Base-by-base conservation (phyloP, 1,140 invertebrate species). In the Parapsyche elsis region DNA sequence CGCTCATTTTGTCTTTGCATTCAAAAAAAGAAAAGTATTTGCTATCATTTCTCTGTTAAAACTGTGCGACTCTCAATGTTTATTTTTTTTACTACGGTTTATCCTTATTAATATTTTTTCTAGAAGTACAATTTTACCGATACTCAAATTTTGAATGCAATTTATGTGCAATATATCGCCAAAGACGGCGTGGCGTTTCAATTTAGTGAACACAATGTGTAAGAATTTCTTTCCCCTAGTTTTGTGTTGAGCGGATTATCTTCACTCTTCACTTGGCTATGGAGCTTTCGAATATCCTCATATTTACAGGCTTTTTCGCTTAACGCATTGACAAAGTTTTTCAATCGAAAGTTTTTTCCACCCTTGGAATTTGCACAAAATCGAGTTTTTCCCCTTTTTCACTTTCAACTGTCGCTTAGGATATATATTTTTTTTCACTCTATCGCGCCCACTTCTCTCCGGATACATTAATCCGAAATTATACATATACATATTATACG, bases 291-390 rank as follows among this genome's bases (percentile, higher is more conserved):
- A 78, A 78, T 78, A 19, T 67, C 64, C n/a, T 67, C 64, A 67
- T 67, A 53, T 70, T 57, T 77, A 71, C 64, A 77, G 10, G 67
- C 59, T 77, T 81, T 81, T 81, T 78, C 59, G 71, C 67, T 78
- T 67, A 67, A 46, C 71, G 59, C 44, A 38, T 70, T 61, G 49
- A 30, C 24, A 81, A 81, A 81, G 81, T 82, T 80, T 80, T 82
- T 80, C 78, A 77, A 80, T 82, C 74, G 24, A 82, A 82, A 82
- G 74, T 82, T 82, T 76, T n/a, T 45, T 16, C 30, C 19, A 16
- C 49, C 64, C 64, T 9, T 30, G 38, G 76, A 80, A 70, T 67
- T 76, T 59, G 49, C 73, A 76, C 38, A 53, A 46, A 30, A 74
- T 23, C 30, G 24, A 71, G 23, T 16, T 71, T 71, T 71, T 71